Conservation (phyloP, 2,113 vertebrate genomes). For the Oreochromis aureus region DNA sequence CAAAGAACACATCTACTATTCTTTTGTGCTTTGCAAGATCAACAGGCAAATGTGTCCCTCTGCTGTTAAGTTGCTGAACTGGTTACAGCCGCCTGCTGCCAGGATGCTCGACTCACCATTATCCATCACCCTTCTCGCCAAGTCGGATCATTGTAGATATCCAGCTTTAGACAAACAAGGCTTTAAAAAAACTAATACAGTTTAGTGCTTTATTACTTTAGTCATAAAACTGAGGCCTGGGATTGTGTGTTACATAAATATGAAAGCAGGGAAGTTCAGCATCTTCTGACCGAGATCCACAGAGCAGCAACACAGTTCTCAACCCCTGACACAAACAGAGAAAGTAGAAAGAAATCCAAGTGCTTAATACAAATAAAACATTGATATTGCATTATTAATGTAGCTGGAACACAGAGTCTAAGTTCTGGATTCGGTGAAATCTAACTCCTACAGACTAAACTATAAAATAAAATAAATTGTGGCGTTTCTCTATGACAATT, state of each 20-base stretch:
- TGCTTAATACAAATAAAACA: neutral
- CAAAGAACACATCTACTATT: neutral
- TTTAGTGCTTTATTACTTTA: constrained; percentile 6
- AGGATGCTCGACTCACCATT: neutral
- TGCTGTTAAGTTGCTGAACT: constrained; percentile 51
- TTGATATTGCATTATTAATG: neutral
- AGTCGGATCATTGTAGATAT: constrained; percentile 19
- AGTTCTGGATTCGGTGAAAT: neutral
- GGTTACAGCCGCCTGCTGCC: neutral
- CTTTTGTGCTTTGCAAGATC: constrained; percentile 3
- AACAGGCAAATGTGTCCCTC: constrained; percentile 31
- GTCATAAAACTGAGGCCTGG: neutral
- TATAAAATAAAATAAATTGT: neutral
- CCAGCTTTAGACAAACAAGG: constrained; percentile 45
- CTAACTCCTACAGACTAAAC: neutral
- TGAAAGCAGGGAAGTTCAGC: neutral
- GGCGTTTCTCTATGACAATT: neutral
- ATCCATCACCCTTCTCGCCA: neutral
- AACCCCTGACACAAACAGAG: neutral
- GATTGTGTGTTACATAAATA: neutral
- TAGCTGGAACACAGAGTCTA: neutral
- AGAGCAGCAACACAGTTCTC: neutral
- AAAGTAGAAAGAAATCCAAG: neutral
- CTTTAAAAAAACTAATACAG: constrained; percentile 31
- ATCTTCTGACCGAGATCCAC: neutral